phyloP scores from a whole-genome alignment of 2,888 invertebrate genomes.

The Rhyacophila evoluta region DNA sequence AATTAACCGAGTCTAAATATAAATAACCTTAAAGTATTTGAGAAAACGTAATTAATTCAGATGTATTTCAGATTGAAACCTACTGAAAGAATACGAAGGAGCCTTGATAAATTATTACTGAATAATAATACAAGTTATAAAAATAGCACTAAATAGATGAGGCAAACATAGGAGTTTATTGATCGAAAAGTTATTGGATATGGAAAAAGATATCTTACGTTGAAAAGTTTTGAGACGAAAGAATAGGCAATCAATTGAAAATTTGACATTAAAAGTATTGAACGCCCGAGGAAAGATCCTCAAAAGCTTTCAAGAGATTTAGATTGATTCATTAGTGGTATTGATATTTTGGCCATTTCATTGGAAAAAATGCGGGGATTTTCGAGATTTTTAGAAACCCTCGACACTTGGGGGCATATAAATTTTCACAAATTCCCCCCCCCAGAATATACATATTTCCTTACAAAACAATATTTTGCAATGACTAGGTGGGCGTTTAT shows the following conservation, averaged over 20 bases:
- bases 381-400: neutral
- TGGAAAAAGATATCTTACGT: neutral
- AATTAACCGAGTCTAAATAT: too few relatives aligned
- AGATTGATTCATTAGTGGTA: constrained; percentile 8
- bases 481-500: too few relatives aligned
- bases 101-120: too few relatives aligned
- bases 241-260: neutral
- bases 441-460: too few relatives aligned
- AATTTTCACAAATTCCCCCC: too few relatives aligned
- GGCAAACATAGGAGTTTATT: neutral
- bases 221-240: neutral
- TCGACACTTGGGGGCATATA: neutral
- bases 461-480: too few relatives aligned
- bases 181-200: neutral
- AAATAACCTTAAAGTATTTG: too few relatives aligned
- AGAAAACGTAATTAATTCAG: too few relatives aligned
- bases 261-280: neutral
- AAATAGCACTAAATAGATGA: neutral
- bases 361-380: neutral
- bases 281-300: neutral
- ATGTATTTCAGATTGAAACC: too few relatives aligned
- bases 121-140: too few relatives aligned
- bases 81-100: too few relatives aligned
- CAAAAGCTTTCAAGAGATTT: neutral
- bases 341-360: neutral